Evolutionary conservation across 2,888 invertebrate species (phyloP).

Genomic region (Microctonus aethiopoides): DNA sequence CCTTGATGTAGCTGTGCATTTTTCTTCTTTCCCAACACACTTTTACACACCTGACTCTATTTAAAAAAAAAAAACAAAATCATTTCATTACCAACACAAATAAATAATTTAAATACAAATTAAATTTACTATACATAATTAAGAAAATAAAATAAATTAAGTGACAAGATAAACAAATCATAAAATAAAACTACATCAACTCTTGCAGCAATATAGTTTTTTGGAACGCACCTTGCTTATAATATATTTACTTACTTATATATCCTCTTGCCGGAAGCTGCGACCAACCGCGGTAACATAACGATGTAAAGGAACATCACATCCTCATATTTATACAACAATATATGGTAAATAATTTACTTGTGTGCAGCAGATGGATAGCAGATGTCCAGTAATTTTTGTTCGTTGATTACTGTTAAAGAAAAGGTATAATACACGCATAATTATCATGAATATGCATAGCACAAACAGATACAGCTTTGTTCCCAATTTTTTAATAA

Average conservation of each 20-base stretch:
- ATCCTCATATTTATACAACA: no score
- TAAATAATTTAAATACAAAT: neutral
- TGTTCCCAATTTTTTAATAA: neutral
- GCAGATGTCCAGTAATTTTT: slow-evolving; percentile 59
- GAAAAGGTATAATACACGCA: slow-evolving; percentile 31
- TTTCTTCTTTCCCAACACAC: no score
- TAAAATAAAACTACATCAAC: no score
- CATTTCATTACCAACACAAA: no score
- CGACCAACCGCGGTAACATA: neutral
- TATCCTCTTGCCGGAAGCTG: slow-evolving; percentile 30
- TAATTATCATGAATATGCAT: no score
- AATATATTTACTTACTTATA: no score
- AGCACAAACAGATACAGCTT: slow-evolving; percentile 23
- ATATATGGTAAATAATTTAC: slow-evolving; percentile 28
- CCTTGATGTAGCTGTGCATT: no score
- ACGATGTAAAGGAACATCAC: slow-evolving; percentile 2
- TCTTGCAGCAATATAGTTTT: no score
- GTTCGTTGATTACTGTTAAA: slow-evolving; percentile 55
- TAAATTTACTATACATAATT: neutral
- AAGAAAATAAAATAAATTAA: neutral
- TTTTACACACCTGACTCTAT: no score
- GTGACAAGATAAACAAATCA: neutral
- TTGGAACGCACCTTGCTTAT: slow-evolving; percentile 22
- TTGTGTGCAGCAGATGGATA: slow-evolving; percentile 46
- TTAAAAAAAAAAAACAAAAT: no score